Base-by-base conservation (phyloP, 2,113 vertebrate genomes). In the Dryoscopus gambensis region DNA sequence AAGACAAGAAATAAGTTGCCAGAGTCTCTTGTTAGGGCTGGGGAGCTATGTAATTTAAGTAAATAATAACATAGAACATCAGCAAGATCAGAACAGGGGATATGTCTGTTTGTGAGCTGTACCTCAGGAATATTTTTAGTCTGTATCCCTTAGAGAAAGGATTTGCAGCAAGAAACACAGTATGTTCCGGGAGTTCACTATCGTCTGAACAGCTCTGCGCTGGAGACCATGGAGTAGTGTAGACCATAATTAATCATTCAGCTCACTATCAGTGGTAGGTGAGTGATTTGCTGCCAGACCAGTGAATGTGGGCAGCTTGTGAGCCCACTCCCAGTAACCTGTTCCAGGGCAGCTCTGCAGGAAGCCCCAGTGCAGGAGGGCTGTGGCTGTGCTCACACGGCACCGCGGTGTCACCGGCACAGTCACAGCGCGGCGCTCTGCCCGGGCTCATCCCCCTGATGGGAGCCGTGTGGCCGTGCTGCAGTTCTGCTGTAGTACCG, bases 331-430 rank as follows among this genome's bases (percentile, higher is more conserved):
- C 18, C 73, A 49, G 22, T 5, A 2, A 4, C 3, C 7, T 13
- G 49, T 10, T 62, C 40, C 11, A 5, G 4, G 64, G 21, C 28
- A 69, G 25, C 15, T 71, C 24, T 49, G 3, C 8, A 23, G 90
- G 44, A 24, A 56, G 18, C 0, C 35, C 37, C 24, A 13, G 67
- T 2, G 31, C 62, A 56, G 25, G 21, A 30, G 71, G 37, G 69
- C 77, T 42, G 69, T 5, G 78, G 5, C 71, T n/a, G 50, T 35
- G 56, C 63, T 23, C 73, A 6, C 52, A 4, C 4, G 2, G 39
- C 33, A 5, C 23, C 3, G 2, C 2, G 0, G 30, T 24, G 11
- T 1, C 47, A 1, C 40, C 3, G n/a, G 42, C 18, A 16, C 80
- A 27, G 44, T 3, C 20, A 9, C 6, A 31, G 81, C 74, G 5